Conservation (phyloP, 2,797 vertebrate species). For the Rhodeus uyekii region DNA sequence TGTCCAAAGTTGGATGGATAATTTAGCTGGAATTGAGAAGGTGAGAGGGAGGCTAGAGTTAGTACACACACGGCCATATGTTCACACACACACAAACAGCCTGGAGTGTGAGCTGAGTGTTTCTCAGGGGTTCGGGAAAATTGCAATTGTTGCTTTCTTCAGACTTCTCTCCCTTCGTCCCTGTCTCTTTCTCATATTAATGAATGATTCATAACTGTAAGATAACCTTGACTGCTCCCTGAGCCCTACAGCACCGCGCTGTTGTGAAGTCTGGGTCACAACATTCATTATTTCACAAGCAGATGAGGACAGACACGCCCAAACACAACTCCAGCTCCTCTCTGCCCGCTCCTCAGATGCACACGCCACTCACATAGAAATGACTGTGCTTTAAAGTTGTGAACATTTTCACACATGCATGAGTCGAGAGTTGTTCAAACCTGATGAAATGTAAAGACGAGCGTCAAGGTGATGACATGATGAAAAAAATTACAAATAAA, state of each 20-base stretch:
- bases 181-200: conserved; percentile 56
- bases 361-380: conserved; percentile 8
- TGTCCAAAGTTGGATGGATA: conserved; percentile 30
- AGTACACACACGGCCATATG: not conserved
- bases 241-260: conserved; percentile 60
- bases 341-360: not conserved
- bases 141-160: conserved; percentile 38
- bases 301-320: conserved; percentile 70
- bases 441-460: not conserved
- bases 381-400: not conserved
- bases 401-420: conserved; percentile 5
- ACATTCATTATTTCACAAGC: conserved; percentile 69
- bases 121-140: not conserved
- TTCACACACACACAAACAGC: not conserved
- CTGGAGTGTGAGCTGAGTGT: not conserved
- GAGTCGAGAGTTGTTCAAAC: not conserved
- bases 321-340: conserved; percentile 46
- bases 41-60: not conserved
- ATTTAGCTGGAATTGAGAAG: conserved; percentile 15
- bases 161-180: not conserved
- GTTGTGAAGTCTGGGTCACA: conserved; percentile 69
- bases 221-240: conserved; percentile 70
- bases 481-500: not conserved
- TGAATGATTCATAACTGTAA: conserved; percentile 71
- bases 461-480: not conserved